Conservation (phyloP, 2,797 vertebrate species). For the Jordanella pulchra region DNA sequence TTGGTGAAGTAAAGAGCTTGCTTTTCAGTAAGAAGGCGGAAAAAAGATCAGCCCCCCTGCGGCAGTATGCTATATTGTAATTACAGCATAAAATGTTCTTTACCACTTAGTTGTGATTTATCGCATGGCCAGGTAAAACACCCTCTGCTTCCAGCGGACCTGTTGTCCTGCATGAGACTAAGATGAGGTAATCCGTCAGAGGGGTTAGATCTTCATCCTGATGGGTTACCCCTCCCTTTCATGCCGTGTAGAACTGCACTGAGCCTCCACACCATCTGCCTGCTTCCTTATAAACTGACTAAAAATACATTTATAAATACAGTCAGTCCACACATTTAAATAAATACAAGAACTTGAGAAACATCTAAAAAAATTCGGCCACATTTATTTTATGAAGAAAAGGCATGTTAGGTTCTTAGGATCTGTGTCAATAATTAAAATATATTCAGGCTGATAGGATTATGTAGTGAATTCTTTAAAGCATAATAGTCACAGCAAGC, state of each 20-base stretch:
- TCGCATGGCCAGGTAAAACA: slow-evolving; percentile 1
- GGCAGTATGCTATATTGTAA: slow-evolving; percentile 2
- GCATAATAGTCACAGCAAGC: not conserved
- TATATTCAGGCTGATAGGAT: not conserved
- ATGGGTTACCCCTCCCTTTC: slow-evolving; percentile 14
- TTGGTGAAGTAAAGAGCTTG: slow-evolving; percentile 36
- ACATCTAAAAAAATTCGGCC: not conserved
- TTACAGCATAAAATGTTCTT: slow-evolving; percentile 18
- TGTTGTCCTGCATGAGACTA: slow-evolving; percentile 5
- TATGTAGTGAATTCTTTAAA: not conserved
- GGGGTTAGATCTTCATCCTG: slow-evolving; percentile 20
- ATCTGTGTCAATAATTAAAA: not conserved
- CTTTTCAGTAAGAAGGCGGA: slow-evolving; percentile 25
- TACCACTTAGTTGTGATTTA: slow-evolving; percentile 1
- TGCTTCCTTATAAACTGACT: slow-evolving; percentile 18
- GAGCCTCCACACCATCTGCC: slow-evolving; percentile 48
- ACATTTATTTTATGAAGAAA: not conserved
- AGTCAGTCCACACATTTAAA: not conserved
- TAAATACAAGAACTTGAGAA: not conserved
- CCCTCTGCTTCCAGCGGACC: slow-evolving; percentile 15
- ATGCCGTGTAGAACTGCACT: slow-evolving; percentile 24
- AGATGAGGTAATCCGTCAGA: slow-evolving; percentile 43
- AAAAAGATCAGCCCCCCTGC: slow-evolving; percentile 5
- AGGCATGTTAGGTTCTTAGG: not conserved
- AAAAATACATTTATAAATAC: not conserved